These are phyloP conservation scores for Orthochromis malagaraziensis DNA, from an alignment of 2,113 vertebrate species.

Conservation along the genomic window DNA sequence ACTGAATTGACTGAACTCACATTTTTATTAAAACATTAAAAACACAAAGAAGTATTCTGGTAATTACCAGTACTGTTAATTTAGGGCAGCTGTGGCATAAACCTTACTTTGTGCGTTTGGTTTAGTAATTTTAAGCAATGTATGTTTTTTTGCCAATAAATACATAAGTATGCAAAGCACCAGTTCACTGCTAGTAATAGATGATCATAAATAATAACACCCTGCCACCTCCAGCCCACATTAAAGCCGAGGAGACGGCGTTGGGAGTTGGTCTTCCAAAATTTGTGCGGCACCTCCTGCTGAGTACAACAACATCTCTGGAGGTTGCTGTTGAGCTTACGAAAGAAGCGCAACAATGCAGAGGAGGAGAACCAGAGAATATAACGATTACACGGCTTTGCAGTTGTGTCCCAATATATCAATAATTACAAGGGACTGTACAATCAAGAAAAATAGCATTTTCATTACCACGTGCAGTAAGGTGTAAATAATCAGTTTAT, in stretches of 20 bases:
- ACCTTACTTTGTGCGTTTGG: neutral
- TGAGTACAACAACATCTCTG: neutral
- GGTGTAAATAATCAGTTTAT: constrained; percentile 24
- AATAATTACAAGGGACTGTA: constrained; percentile 14
- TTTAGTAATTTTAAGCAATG: neutral
- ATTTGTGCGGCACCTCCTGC: neutral
- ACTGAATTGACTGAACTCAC: neutral
- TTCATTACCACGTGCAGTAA: neutral
- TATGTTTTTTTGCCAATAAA: neutral
- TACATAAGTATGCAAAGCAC: neutral
- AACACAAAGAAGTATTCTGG: neutral
- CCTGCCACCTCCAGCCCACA: constrained; percentile 17
- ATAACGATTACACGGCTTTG: neutral
- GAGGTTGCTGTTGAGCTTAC: neutral
- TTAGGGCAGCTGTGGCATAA: neutral
- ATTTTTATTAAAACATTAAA: neutral
- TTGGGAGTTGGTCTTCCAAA: neutral
- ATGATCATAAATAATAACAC: neutral
- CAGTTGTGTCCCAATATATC: neutral
- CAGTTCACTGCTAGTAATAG: neutral
- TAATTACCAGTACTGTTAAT: neutral
- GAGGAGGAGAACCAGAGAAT: neutral
- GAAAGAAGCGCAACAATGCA: neutral
- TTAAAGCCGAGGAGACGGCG: constrained; percentile 9
- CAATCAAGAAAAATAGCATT: neutral